Evolutionary conservation across 2,888 invertebrate genomes (phyloP), one percentile per base, ranked within the genome.

Genomic region (Synanthedon vespiformis): DNA sequence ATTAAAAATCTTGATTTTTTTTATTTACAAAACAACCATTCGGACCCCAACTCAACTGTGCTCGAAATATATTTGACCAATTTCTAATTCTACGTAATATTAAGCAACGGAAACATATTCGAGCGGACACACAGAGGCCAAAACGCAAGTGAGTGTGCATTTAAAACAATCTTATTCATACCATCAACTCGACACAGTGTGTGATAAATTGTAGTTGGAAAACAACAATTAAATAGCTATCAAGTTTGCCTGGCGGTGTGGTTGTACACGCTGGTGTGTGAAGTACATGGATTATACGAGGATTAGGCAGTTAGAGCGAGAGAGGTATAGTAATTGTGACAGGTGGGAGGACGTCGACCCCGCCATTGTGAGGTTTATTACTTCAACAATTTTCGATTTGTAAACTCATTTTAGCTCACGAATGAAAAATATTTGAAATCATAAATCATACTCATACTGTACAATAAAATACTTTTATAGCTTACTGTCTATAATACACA

Each of bases 301-400:
- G 53, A 56, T 55, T 49, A 5, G 52, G 18, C 18, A 14, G 59
- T 40, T 55, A 56, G 59, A 66, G 54, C 53, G 57, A 52, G 62
- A 61, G 58, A 57, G 53, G 48, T 51, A 59, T 57, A 57, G 57
- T 58, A 57, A 60, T 57, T 63, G 59, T 64, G 70, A 68, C 73
- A 68, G 72, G 70, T 73, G 65, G 63, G 57, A 57, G 75, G 69
- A 62, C 70, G 58, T 57, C 62, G 68, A 67, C 64, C 67, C 57
- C 55, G 44, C 58, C 56, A 61, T 67, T 64, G 65, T 58, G 56
- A 60, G 53, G 55, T 60, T 48, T 53, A 55, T 52, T 12, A 44
- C 44, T 44, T 44, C 8, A 55, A 55, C 58, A 56, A 59, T 60
- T 63, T 64, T 66, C 61, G 61, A 44, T 44, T 44, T 44, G 14